phyloP scores from a whole-genome alignment of 2,113 vertebrate species.

The Ceuthmochares aereus region DNA sequence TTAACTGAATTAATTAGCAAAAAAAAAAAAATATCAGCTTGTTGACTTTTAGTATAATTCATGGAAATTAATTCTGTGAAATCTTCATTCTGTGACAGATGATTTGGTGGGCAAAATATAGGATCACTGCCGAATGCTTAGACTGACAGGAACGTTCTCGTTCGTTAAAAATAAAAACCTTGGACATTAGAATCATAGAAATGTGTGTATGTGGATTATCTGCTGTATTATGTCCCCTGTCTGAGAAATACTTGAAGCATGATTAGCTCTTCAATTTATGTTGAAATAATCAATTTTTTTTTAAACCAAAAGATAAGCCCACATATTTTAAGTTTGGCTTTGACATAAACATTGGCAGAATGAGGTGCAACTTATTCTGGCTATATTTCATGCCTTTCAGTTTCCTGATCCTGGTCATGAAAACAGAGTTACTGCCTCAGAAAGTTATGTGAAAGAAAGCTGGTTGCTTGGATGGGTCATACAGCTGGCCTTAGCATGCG shows the following conservation, averaged over 20 bases:
- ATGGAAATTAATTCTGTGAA: conserved; percentile 10
- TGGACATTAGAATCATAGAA: background rate
- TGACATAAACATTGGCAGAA: background rate
- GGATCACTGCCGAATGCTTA: conserved; percentile 11
- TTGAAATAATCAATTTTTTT: background rate
- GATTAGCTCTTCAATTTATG: background rate
- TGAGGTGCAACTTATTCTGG: background rate
- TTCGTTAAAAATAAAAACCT: conserved; percentile 22
- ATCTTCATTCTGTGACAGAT: conserved; percentile 5
- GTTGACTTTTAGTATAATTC: conserved; percentile 23
- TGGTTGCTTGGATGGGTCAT: background rate
- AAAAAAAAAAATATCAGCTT: background rate
- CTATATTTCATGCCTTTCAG: background rate
- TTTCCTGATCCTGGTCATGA: background rate
- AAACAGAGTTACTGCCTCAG: background rate
- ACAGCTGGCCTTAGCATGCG: background rate
- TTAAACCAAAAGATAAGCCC: background rate
- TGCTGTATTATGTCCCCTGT: background rate
- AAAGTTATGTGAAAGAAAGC: background rate
- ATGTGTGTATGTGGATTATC: background rate
- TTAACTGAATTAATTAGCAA: background rate
- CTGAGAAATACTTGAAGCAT: background rate
- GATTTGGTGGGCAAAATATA: conserved; percentile 12
- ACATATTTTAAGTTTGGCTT: background rate
- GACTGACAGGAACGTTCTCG: conserved; percentile 12